Percentiles rank a stretch among this genome's conserved stretches.
Conservation (phyloP, 2,797 vertebrate genomes). For the Epinephelus coioides region DNA sequence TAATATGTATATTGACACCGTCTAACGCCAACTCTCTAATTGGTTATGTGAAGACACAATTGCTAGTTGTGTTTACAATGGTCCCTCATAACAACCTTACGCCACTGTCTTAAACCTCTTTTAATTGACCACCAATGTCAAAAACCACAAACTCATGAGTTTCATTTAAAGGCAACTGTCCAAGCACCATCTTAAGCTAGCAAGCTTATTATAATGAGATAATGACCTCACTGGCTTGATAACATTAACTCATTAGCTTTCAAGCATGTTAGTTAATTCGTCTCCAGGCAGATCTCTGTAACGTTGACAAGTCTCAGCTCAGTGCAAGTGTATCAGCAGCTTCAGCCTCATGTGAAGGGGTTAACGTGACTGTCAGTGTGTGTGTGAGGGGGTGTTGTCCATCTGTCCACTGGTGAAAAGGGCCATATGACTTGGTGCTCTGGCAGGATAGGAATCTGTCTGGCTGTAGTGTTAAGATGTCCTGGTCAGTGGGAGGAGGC, state of each 20-base stretch:
- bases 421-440: slow-evolving; percentile 35
- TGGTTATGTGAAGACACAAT: too few relatives aligned
- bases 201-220: neutral
- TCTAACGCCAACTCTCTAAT: too few relatives aligned
- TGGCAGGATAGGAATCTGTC: slow-evolving; percentile 45
- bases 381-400: slow-evolving; percentile 21
- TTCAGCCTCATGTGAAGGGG: slow-evolving; percentile 27
- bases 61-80: too few relatives aligned
- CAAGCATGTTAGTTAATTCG: neutral
- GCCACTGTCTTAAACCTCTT: neutral
- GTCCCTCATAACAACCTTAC: too few relatives aligned
- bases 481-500: slow-evolving; percentile 49
- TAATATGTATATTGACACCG: too few relatives aligned
- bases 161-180: neutral
- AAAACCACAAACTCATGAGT: neutral
- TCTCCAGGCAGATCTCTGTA: neutral
- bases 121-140: neutral
- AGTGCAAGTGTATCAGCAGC: slow-evolving; percentile 14
- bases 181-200: neutral
- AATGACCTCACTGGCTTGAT: neutral
- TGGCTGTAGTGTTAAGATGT: slow-evolving; percentile 40
- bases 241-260: neutral
- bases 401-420: slow-evolving; percentile 57
- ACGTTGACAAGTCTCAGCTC: slow-evolving; percentile 11
- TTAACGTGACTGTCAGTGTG: slow-evolving; percentile 26